Conservation (phyloP, 2,113 vertebrate species). For the Rhinopomastus cyanomelas region DNA sequence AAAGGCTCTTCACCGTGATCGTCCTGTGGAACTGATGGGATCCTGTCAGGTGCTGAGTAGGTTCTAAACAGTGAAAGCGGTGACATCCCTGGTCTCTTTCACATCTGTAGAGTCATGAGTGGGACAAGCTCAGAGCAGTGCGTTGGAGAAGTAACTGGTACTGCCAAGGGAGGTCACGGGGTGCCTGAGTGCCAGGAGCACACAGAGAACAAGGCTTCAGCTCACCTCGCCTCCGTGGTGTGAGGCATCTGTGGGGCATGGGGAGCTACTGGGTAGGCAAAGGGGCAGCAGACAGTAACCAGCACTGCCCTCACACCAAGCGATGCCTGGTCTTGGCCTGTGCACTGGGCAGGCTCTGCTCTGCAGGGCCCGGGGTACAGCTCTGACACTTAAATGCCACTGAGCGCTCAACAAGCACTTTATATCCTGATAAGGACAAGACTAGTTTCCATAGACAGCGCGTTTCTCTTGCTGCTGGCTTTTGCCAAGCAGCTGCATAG, state of each 20-base stretch:
- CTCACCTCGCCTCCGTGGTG: background rate
- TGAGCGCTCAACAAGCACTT: background rate
- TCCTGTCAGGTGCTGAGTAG: background rate
- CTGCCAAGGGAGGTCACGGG: background rate
- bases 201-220: background rate
- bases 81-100: background rate
- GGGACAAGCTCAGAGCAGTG: background rate
- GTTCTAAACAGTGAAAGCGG: background rate
- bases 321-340: background rate
- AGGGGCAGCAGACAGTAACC: accelerated
- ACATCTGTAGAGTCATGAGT: too few species aligned
- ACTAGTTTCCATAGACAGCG: background rate
- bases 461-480: background rate
- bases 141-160: background rate
- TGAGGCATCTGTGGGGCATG: accelerated
- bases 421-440: background rate
- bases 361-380: background rate
- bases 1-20: background rate
- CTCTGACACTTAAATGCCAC: background rate
- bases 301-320: background rate
- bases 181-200: background rate
- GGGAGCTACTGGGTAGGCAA: background rate
- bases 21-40: background rate
- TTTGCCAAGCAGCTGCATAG: background rate
- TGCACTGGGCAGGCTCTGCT: background rate